Evolutionary conservation across 2,888 invertebrate species (phyloP), one percentile per base, ranked within the genome.

Genomic region (Himalopsyche kuldschensis): DNA sequence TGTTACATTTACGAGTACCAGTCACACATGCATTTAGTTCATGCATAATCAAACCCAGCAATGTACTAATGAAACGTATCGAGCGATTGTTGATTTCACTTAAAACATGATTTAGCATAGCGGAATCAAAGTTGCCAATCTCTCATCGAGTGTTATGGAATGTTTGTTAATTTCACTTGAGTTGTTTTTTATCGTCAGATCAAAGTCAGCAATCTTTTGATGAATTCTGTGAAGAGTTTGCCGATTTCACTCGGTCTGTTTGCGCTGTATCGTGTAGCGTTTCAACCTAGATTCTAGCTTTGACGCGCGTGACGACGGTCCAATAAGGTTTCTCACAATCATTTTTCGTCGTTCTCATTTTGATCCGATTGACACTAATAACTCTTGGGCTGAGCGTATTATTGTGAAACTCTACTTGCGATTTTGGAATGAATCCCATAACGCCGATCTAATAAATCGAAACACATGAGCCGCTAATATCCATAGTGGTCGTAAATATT

Each of bases 281-380:
- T 55, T 55, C 82, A 82, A 82, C 82, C 82, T 82, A 82, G 79
- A 82, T 82, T 82, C 82, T 75, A 41, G 82, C 77, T 20, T 20
- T 27, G 78, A 35, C 78, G 78, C 35, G 41, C 41, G 81, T 35
- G 82, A 75, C 41, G 77, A 75, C 69, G 41, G 41, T 41, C 82
- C 82, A 82, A 79, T 82, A 78, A 82, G 78, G 82, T 82, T 82
- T 82, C 82, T 78, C 84, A 84, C 82, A 84, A 82, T 82, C 80
- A 81, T 82, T 80, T 82, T 82, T 84, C 84, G 84, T 83, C 84
- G 84, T 81, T 80, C 83, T 82, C 84, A 81, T 85, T 85, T 80
- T 78, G 84, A 82, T 81, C 81, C 76, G 84, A 82, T 83, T 83
- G 84, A 85, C 84, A 85, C 84, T 83, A 85, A 85, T 85, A 85